phyloP scores from a whole-genome alignment of 2,113 vertebrate genomes.

The Pomatostomus ruficeps region DNA sequence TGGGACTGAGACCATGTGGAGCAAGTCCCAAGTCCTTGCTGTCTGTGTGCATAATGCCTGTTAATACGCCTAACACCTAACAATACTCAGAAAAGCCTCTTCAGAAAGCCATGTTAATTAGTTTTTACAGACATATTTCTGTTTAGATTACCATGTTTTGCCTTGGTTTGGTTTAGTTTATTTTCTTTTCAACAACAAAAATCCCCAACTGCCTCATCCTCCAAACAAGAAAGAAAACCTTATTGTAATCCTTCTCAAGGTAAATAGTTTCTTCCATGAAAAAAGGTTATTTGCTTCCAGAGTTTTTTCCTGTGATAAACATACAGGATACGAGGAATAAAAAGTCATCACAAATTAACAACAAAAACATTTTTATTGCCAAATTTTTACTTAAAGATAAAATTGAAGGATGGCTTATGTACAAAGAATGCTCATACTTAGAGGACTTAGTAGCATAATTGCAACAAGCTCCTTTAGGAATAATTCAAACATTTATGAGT shows the following conservation, averaged over 20 bases:
- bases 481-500: background rate
- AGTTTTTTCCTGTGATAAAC: background rate
- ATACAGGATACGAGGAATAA: background rate
- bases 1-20: background rate
- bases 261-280: background rate
- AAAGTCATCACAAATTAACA: background rate
- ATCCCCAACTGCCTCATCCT: rapidly evolving
- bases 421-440: background rate
- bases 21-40: background rate
- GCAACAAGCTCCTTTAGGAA: background rate
- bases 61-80: background rate
- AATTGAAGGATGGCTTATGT: background rate
- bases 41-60: background rate
- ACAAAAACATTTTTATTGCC: background rate
- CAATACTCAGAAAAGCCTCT: background rate
- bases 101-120: background rate
- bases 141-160: background rate
- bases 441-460: background rate
- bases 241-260: background rate
- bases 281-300: background rate
- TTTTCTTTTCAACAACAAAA: background rate
- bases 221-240: background rate
- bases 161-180: background rate
- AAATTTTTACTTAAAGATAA: background rate
- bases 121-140: background rate